These are phyloP conservation scores for Seriola quinqueradiata DNA, from an alignment of 2,113 vertebrate species.

Conservation along the genomic window DNA sequence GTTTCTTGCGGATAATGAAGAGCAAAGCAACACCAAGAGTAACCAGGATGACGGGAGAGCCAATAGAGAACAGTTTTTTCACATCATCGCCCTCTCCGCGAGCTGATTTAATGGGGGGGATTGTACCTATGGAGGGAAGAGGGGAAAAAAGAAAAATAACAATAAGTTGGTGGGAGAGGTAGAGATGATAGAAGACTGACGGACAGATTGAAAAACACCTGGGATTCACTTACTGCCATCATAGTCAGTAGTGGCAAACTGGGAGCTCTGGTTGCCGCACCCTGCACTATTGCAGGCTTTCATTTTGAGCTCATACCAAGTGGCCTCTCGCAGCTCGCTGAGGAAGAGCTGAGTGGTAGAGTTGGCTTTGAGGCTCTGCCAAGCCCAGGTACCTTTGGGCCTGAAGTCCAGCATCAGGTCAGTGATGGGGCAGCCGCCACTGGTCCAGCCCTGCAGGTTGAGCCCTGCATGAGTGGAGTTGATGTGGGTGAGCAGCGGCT, in stretches of 20 bases:
- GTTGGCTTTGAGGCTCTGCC: conserved; percentile 95
- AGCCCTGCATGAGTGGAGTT: conserved; percentile 96
- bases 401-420: conserved; percentile 94
- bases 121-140: conserved; percentile 87
- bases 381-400: conserved; percentile 96
- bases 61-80: conserved; percentile 97
- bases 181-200: background rate
- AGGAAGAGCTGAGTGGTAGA: conserved; percentile 93
- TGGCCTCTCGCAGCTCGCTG: conserved; percentile 94
- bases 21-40: conserved; percentile 94
- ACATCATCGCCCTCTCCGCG: conserved; percentile 95
- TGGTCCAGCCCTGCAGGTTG: conserved; percentile 98
- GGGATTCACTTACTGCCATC: conserved; percentile 92
- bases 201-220: background rate
- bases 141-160: background rate
- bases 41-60: conserved; percentile 95
- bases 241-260: conserved; percentile 97
- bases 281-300: conserved; percentile 97
- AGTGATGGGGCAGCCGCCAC: conserved; percentile 95
- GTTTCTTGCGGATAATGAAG: conserved; percentile 97
- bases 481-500: conserved; percentile 97
- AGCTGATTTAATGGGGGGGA: conserved; percentile 96
- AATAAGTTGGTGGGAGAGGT: background rate
- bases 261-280: conserved; percentile 94
- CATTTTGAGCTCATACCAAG: conserved; percentile 99